Conservation (phyloP, 1,140 invertebrate genomes). For the Paraescarpia echinospica region DNA sequence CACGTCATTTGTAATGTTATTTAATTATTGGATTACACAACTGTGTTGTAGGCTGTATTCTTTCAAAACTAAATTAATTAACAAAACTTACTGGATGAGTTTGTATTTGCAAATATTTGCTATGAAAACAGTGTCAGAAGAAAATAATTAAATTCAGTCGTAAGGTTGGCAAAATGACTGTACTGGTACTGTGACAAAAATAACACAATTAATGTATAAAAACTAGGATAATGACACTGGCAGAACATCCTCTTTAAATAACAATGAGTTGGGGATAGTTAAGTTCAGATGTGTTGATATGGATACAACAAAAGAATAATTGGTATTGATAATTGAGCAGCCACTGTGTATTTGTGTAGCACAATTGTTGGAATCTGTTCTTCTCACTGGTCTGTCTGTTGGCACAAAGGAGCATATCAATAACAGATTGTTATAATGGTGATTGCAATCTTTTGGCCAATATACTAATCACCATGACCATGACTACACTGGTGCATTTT, state of each 20-base stretch:
- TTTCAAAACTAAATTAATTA: no score
- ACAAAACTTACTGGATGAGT: no score
- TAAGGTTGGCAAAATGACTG: no score
- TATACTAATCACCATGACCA: neutral
- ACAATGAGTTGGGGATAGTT: neutral
- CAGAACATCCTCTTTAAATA: no score
- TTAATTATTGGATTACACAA: no score
- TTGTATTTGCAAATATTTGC: neutral
- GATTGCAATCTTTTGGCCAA: neutral
- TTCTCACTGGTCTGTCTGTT: no score
- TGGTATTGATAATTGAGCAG: neutral
- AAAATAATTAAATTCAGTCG: neutral
- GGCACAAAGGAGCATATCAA: neutral
- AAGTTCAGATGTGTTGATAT: neutral
- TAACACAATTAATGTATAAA: no score
- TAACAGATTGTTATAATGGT: neutral
- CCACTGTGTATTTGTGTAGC: neutral
- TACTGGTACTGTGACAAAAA: no score
- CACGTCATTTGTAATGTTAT: neutral
- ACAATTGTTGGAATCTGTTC: neutral
- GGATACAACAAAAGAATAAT: neutral
- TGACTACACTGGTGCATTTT: no score
- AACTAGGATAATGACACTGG: no score
- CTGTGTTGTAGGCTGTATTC: no score
- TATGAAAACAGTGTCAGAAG: neutral